Evolutionary conservation across 2,113 vertebrate species (phyloP).

Genomic region (Nanger granti): DNA sequence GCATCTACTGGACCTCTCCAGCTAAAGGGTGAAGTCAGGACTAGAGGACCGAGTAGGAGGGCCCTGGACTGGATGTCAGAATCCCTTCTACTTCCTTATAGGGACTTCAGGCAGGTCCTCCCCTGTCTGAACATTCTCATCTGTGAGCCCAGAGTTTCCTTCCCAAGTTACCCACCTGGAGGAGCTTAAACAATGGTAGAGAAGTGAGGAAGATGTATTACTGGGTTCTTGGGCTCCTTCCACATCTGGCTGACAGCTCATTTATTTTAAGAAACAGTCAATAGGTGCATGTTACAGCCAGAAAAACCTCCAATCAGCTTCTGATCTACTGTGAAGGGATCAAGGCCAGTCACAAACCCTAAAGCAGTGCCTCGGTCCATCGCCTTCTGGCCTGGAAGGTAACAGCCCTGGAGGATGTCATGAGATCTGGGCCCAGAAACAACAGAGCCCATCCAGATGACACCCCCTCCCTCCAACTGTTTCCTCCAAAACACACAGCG

Average conservation of each 20-base stretch:
- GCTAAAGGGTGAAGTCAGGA: not conserved
- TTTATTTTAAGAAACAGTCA: constrained; percentile 15
- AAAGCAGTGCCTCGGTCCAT: not conserved
- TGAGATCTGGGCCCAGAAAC: not conserved
- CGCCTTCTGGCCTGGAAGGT: not conserved
- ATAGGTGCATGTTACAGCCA: not conserved
- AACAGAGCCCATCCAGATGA: not conserved
- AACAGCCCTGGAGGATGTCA: not conserved
- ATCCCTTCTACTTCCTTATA: not conserved
- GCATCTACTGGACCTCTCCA: not conserved
- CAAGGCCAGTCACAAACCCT: not conserved
- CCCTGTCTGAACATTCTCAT: not conserved
- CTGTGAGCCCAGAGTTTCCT: not conserved
- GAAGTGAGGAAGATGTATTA: not conserved
- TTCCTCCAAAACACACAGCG: not conserved
- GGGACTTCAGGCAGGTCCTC: not conserved
- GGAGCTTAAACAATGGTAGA: not conserved
- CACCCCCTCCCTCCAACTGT: not conserved
- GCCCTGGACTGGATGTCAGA: not conserved
- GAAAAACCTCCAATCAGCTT: not conserved
- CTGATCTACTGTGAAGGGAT: not conserved
- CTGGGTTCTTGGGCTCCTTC: not conserved
- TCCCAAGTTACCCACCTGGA: not conserved
- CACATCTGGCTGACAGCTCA: not conserved
- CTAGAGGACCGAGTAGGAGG: not conserved